Conservation (phyloP, 2,888 invertebrate species). For the Mamestra brassicae region DNA sequence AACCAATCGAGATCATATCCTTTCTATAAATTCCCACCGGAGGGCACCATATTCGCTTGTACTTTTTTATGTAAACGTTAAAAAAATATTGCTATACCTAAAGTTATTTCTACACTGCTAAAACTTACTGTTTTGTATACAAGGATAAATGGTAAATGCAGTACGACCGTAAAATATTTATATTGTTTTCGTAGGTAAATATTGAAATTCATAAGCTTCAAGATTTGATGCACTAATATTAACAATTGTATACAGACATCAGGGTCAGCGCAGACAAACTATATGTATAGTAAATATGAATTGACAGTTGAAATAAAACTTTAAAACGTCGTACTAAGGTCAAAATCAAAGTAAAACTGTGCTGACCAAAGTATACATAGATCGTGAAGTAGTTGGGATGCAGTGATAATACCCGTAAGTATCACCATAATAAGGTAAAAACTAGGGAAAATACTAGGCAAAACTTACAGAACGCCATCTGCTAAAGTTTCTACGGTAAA, state of each 20-base stretch:
- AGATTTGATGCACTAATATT: not conserved
- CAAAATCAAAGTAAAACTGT: not conserved
- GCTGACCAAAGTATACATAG: not conserved
- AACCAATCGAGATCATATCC: constrained; percentile 21
- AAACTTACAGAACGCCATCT: too few species aligned
- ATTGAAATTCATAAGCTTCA: not conserved
- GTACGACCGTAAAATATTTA: not conserved
- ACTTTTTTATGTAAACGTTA: constrained; percentile 27
- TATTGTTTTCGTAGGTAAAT: not conserved
- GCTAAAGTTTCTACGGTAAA: too few species aligned
- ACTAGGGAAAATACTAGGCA: too few species aligned
- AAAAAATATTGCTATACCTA: not conserved
- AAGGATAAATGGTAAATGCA: not conserved
- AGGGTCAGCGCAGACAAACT: not conserved
- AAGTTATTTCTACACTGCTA: not conserved
- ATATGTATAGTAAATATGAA: too few species aligned
- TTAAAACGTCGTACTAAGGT: not conserved
- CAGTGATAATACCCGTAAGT: constrained; percentile 10
- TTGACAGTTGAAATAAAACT: not conserved
- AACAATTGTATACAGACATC: not conserved
- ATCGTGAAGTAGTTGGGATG: not conserved
- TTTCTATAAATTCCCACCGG: not conserved
- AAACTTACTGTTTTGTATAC: not conserved
- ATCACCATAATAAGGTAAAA: not conserved
- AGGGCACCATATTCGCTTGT: constrained; percentile 28